Base-by-base conservation (phyloP, 2,888 invertebrate species). In the Agriotes lineatus region DNA sequence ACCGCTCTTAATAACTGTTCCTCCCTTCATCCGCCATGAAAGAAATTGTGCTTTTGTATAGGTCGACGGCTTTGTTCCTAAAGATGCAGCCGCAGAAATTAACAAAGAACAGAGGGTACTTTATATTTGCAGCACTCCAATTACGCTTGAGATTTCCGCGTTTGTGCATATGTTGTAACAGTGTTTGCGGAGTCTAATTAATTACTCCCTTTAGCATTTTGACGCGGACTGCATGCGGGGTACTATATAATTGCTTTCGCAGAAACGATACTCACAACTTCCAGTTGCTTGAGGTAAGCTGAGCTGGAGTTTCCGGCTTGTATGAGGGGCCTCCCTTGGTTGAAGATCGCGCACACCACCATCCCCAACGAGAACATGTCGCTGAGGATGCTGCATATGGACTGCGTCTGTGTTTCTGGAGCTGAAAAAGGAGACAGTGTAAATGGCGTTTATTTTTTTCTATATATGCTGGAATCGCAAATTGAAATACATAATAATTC, bases 341-440 rank as follows among this genome's bases (percentile, higher is more conserved):
- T 97, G 86, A 96, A 98, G 65, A 98, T 90, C 67, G 97, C 90
- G 82, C 95, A 96, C 76, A 99, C 92, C 60, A 97, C 92, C 89
- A 99, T 92, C 14, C 98, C 99, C 75, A 99, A 86, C 0, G 97
- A 96, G 85, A 94, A 99, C 93, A 99, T 97, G 84, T 99, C 99
- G 76, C 96, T 96, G 45, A 94, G 88, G 60, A 94, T 92, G 81
- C 93, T 95, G 85, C 93, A 94, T 54, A 89, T 88, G 20, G 94
- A 93, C 76, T 90, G 90, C 20, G 90, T 89, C 85, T 98, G 97
- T 44, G 94, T 91, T 87, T 99, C 99, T 0, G 99, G 99, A 59
- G 99, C 98, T 92, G 88, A 77, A 83, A 84, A 52, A 74, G 71
- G 74, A 71, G 33, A 1, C 9, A 1, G 16, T 14, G n/a, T 39